Percentiles rank a stretch among this genome's conserved stretches.
Conservation (phyloP, 2,888 invertebrate species). For the Lasioglossum figueresi region DNA sequence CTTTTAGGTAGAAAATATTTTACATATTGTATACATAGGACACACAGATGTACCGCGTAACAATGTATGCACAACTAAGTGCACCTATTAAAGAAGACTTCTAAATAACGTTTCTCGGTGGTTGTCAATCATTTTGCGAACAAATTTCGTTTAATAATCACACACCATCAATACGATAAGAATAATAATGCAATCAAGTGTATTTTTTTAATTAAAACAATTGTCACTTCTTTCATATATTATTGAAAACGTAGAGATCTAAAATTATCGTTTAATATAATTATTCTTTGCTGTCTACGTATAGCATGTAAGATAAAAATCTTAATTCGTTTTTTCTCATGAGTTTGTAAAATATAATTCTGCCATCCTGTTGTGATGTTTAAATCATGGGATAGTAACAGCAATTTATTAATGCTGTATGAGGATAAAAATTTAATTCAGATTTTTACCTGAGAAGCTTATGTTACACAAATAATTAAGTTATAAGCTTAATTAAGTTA, state of each 20-base stretch:
- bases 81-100: conserved; percentile 32
- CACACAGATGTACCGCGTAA: conserved; percentile 32
- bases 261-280: background rate
- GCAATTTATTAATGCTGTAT: background rate
- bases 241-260: background rate
- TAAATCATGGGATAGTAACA: background rate
- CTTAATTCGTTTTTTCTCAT: background rate
- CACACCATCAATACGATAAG: background rate
- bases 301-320: background rate
- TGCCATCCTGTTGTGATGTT: background rate
- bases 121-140: conserved; percentile 32
- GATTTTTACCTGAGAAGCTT: background rate
- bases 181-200: background rate
- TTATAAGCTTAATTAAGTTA: too few species aligned
- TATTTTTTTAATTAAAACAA: background rate
- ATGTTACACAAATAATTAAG: background rate
- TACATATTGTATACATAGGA: conserved; percentile 63
- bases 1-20: conserved; percentile 76
- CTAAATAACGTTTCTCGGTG: conserved; percentile 29
- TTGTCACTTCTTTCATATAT: background rate
- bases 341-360: background rate
- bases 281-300: background rate
- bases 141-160: background rate
- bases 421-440: background rate
- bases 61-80: conserved; percentile 26